Evolutionary conservation across 2,113 vertebrate species (phyloP).

Genomic region (Pedetes capensis): DNA sequence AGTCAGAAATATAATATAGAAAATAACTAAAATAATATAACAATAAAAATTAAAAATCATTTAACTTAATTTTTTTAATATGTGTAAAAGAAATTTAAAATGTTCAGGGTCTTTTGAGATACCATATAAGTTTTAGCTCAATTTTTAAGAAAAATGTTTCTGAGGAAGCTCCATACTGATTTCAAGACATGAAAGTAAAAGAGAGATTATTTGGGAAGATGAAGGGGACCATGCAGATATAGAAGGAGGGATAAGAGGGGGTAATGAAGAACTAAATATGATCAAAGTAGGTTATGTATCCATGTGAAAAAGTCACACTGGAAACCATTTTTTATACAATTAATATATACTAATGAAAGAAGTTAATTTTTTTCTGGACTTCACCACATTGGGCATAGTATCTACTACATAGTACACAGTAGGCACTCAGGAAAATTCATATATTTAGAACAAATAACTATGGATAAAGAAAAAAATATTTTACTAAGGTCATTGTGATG

Average conservation of each 20-base stretch:
- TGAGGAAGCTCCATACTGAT: background rate
- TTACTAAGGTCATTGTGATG: background rate
- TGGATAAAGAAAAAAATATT: background rate
- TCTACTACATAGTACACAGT: background rate
- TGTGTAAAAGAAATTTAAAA: background rate
- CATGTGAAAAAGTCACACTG: no score
- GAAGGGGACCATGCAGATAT: no score
- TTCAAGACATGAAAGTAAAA: background rate
- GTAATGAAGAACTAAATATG: no score
- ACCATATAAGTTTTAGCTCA: background rate
- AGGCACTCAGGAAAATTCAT: background rate
- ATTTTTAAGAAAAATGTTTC: background rate
- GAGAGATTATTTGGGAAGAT: no score
- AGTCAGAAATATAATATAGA: background rate
- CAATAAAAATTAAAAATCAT: background rate
- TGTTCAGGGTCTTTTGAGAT: background rate
- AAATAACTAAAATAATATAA: background rate
- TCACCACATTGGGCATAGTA: background rate
- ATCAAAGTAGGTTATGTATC: no score
- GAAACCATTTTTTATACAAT: no score
- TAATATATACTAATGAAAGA: no score
- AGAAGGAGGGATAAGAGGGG: no score
- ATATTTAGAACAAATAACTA: background rate
- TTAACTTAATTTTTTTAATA: no score
- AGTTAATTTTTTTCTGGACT: no score